Conservation (phyloP, 2,888 invertebrate genomes). For the Desoria tigrina region DNA sequence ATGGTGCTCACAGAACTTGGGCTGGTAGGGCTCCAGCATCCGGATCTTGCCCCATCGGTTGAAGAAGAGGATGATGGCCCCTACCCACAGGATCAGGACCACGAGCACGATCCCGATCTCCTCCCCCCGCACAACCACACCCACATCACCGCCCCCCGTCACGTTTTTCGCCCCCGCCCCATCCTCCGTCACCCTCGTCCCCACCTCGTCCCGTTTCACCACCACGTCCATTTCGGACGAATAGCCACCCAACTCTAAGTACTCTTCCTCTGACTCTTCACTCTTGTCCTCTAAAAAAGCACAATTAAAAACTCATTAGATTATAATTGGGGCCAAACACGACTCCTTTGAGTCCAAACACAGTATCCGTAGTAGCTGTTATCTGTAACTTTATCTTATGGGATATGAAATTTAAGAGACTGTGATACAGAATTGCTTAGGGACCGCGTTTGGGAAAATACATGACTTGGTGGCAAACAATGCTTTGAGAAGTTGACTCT, state of each 20-base stretch:
- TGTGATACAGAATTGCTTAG: too few relatives aligned
- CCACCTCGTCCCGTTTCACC: background rate
- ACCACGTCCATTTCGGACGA: background rate
- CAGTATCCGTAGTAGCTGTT: too few relatives aligned
- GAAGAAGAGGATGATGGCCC: conserved; percentile 71
- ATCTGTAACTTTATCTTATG: too few relatives aligned
- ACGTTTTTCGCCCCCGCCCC: background rate
- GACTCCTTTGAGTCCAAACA: too few relatives aligned
- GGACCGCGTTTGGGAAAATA: too few relatives aligned
- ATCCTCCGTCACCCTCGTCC: background rate
- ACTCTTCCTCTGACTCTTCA: too few relatives aligned
- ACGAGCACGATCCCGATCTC: conserved; percentile 81
- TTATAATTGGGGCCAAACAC: too few relatives aligned
- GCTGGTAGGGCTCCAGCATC: conserved; percentile 87
- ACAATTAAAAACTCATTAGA: too few relatives aligned
- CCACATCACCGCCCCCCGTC: background rate
- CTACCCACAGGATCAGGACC: conserved; percentile 77
- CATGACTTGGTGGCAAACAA: too few relatives aligned
- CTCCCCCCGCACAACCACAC: conserved; percentile 72
- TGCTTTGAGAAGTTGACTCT: too few relatives aligned
- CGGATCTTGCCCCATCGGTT: conserved; percentile 94
- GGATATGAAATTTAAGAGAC: too few relatives aligned
- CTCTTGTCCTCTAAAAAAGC: too few relatives aligned
- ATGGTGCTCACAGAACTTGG: conserved; percentile 80
- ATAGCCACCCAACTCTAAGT: conserved; percentile 1